Base-by-base conservation (phyloP, 2,888 invertebrate genomes). In the Oligia latruncula region DNA sequence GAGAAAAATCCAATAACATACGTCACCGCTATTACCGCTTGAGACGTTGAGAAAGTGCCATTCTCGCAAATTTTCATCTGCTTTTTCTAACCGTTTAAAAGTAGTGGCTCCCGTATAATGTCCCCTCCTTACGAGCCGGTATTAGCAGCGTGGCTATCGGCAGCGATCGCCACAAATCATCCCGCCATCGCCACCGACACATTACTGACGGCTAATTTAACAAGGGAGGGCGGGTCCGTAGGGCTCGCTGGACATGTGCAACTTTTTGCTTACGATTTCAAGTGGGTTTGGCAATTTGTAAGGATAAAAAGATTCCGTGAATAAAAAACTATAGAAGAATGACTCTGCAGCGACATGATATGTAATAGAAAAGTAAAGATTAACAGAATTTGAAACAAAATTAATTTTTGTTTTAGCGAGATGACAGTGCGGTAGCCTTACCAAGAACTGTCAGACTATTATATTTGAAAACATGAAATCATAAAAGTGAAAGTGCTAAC, bases 171-270 rank as follows among this genome's bases (percentile, higher is more conserved):
- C 91, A 93, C 94, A 93, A 94, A 94, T 94, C 93, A 93, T 93
- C 88, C 86, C 82, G 87, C 89, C 89, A 83, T 87, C 84, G 86
- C 89, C 89, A 83, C 88, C 84, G 86, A 83, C 89, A 77, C 90
- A 88, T 92, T 93, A 93, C 91, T 91, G 90, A 88, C 91, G 93
- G 90, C 92, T 94, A 94, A 94, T 94, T 94, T 92, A 91, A 89
- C 92, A 82, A 79, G 82, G 79, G 82, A 74, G 66, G 81, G 74
- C 79, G 85, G 80, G 75, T 73, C 66, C 66, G 65, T 72, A 15
- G 81, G 85, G 84, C 74, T 64, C 64, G 17, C 43, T 77, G 70
- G 66, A 82, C 78, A 68, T 74, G 62, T 62, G 66, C 87, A 80
- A 81, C 60, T 77, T 73, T 82, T 75, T 29, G 15, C 15, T 11